Evolutionary conservation across 2,888 invertebrate genomes (phyloP).

Genomic region (Nowickia ferox): DNA sequence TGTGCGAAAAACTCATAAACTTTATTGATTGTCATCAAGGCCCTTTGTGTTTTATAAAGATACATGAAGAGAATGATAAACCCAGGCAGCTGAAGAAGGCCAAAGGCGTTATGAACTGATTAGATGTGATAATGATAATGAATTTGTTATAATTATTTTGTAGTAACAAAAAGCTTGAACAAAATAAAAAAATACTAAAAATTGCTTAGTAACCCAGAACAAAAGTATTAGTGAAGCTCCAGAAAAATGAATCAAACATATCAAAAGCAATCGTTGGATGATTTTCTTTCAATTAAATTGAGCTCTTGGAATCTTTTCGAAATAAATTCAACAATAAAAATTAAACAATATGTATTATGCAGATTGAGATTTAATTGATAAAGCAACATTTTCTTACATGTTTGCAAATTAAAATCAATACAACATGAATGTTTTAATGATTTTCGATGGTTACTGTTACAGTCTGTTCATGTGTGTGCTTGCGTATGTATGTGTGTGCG

Average conservation of each 20-base stretch:
- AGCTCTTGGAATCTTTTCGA: constrained; percentile 4
- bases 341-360: constrained; percentile 56
- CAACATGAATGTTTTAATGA: constrained; percentile 48
- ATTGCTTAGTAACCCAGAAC: neutral
- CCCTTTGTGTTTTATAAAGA: constrained; percentile 36
- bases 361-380: constrained; percentile 62
- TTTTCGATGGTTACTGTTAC: neutral
- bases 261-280: neutral
- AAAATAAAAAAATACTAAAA: neutral
- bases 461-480: constrained; percentile 2
- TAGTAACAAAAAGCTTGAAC: neutral
- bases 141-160: constrained; percentile 45
- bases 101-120: constrained; percentile 57
- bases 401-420: constrained; percentile 48
- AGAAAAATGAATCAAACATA: constrained; percentile 38
- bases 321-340: constrained; percentile 60
- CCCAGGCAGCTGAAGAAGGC: neutral
- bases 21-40: constrained; percentile 63
- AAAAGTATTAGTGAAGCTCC: constrained; percentile 54
- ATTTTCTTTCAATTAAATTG: constrained; percentile 45
- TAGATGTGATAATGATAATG: constrained; percentile 69
- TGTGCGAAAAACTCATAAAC: constrained; percentile 63
- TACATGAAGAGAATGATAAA: neutral
- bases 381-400: constrained; percentile 3
- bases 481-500: neutral